Evolutionary conservation across 2,888 invertebrate species (phyloP).

Genomic region (Nesidiocoris tenuis): DNA sequence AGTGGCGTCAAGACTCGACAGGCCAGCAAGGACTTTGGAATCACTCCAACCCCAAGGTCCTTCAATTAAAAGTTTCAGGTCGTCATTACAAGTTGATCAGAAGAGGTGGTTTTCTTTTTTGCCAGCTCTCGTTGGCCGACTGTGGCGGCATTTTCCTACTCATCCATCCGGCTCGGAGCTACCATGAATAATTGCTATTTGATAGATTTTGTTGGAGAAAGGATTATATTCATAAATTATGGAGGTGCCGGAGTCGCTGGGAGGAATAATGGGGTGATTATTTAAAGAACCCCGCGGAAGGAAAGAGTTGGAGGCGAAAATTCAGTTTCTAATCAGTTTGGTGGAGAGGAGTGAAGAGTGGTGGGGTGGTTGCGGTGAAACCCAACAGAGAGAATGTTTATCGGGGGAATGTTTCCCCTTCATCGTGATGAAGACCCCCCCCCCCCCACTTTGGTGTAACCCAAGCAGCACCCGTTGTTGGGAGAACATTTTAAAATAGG

Average conservation of each 20-base stretch:
- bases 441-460: no score
- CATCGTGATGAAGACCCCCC: no score
- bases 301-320: constrained; percentile 8
- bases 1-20: not conserved
- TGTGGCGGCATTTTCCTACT: not conserved
- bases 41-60: constrained; percentile 14
- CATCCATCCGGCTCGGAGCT: not conserved
- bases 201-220: not conserved
- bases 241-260: not conserved
- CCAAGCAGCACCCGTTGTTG: no score
- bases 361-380: not conserved
- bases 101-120: not conserved
- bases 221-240: not conserved
- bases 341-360: not conserved
- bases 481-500: no score
- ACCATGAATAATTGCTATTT: not conserved
- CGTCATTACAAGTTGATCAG: constrained; percentile 29
- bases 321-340: constrained; percentile 32
- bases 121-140: not conserved
- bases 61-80: constrained; percentile 37
- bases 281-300: constrained; percentile 15
- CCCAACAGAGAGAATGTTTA: not conserved
- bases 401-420: not conserved
- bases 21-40: not conserved
- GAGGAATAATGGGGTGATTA: constrained; percentile 36